Percentiles rank a stretch among this genome's conserved stretches.
Conservation (phyloP, 2,797 vertebrate species). For the Sebastes elongatus region DNA sequence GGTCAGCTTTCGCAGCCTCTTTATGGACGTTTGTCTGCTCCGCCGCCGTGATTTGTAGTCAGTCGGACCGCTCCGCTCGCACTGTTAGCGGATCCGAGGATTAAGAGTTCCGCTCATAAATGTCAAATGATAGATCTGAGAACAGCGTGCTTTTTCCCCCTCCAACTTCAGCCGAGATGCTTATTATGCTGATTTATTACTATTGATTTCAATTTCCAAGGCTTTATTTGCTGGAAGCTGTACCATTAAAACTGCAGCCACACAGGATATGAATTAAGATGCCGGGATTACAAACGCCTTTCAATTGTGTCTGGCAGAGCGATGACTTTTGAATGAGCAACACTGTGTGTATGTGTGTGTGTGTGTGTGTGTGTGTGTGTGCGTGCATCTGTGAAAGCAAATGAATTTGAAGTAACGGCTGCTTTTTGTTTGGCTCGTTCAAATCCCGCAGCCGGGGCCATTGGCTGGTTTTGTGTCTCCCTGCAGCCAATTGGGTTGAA, state of each 20-base stretch:
- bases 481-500: constrained; percentile 52
- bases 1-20: constrained; percentile 28
- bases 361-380: not conserved
- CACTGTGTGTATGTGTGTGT: not conserved
- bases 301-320: constrained; percentile 57
- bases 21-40: constrained; percentile 40
- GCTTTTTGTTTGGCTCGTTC: constrained; percentile 59
- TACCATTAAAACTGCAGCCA: constrained; percentile 59
- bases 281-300: constrained; percentile 63
- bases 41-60: constrained; percentile 49
- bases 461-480: constrained; percentile 51
- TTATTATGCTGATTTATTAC: constrained; percentile 77
- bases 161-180: constrained; percentile 54
- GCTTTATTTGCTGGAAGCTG: constrained; percentile 66
- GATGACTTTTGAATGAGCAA: constrained; percentile 58
- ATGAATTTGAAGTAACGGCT: constrained; percentile 25
- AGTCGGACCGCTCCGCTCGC: constrained; percentile 5
- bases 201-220: constrained; percentile 78
- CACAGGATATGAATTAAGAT: constrained; percentile 69
- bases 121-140: constrained; percentile 71
- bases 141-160: constrained; percentile 41
- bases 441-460: constrained; percentile 28
- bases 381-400: constrained; percentile 39
- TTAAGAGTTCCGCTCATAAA: constrained; percentile 71
- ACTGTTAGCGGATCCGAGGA: constrained; percentile 54